phyloP scores from a whole-genome alignment of 2,113 vertebrate species.

The Zapus hudsonius region DNA sequence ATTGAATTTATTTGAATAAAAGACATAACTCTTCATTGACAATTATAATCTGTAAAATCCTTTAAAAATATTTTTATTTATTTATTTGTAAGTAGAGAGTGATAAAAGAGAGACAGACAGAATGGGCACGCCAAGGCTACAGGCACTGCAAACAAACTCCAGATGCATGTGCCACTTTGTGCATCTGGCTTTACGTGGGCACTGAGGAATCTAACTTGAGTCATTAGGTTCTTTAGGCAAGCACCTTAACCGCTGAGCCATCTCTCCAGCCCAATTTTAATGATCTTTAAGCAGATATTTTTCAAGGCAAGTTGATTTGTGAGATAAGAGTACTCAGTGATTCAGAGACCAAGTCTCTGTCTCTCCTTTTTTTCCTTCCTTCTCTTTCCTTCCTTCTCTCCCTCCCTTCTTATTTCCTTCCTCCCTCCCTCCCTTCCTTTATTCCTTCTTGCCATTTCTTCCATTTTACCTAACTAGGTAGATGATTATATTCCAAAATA shows the following conservation, averaged over 20 bases:
- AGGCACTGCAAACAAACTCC: too few relatives aligned
- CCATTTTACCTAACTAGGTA: slow-evolving; percentile 36
- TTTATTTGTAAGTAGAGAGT: too few relatives aligned
- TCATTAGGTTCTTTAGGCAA: too few relatives aligned
- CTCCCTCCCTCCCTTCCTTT: accelerated
- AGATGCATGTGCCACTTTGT: too few relatives aligned
- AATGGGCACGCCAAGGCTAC: too few relatives aligned
- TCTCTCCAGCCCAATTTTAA: too few relatives aligned
- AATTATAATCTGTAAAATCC: not conserved
- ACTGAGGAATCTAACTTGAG: too few relatives aligned
- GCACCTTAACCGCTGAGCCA: too few relatives aligned
- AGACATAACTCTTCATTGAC: slow-evolving; percentile 66
- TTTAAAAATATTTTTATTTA: too few relatives aligned
- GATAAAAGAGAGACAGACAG: too few relatives aligned
- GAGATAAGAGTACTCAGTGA: slow-evolving; percentile 19
- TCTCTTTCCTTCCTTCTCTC: accelerated
- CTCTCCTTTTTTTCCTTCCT: too few relatives aligned
- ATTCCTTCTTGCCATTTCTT: not conserved
- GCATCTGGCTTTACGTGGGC: too few relatives aligned
- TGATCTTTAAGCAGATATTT: slow-evolving; percentile 58
- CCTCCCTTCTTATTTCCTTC: accelerated
- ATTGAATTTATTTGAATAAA: slow-evolving; percentile 64
- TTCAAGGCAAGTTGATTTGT: slow-evolving; percentile 56
- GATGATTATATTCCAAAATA: slow-evolving; percentile 57
- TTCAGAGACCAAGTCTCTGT: not conserved